Evolutionary conservation across 2,113 vertebrate species (phyloP).

Genomic region (Nothocercus nigrocapillus): DNA sequence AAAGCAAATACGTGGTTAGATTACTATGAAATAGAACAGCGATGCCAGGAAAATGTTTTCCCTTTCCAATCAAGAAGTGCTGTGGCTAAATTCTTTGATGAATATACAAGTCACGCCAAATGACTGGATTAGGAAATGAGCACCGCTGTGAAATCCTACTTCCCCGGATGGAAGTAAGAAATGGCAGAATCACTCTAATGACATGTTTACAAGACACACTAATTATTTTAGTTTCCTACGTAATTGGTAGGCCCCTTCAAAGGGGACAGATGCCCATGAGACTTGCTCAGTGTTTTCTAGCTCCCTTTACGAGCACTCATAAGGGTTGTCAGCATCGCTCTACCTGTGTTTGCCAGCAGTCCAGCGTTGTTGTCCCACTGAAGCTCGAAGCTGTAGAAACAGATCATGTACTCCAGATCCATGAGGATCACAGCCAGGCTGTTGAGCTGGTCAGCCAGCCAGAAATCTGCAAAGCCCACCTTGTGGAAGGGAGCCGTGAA

Average conservation of each 20-base stretch:
- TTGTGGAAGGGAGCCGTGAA: slow-evolving; percentile 98
- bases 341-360: slow-evolving; percentile 84
- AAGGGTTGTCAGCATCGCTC: neutral
- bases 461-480: slow-evolving; percentile 98
- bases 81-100: slow-evolving; percentile 50
- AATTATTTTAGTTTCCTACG: slow-evolving; percentile 28
- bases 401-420: slow-evolving; percentile 98
- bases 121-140: slow-evolving; percentile 10
- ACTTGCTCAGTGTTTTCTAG: neutral
- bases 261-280: neutral
- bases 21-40: slow-evolving; percentile 19
- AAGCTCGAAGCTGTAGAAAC: slow-evolving; percentile 98
- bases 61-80: neutral
- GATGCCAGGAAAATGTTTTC: slow-evolving; percentile 11
- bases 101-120: neutral
- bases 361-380: slow-evolving; percentile 86
- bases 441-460: slow-evolving; percentile 98
- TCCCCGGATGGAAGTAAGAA: neutral
- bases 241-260: slow-evolving; percentile 25
- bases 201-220: neutral
- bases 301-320: neutral
- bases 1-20: slow-evolving; percentile 8
- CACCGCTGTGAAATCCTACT: slow-evolving; percentile 7
- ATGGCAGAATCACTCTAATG: neutral
- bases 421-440: slow-evolving; percentile 93